phyloP scores from a whole-genome alignment of 1,140 invertebrate species.

The Drosophila pachea region DNA sequence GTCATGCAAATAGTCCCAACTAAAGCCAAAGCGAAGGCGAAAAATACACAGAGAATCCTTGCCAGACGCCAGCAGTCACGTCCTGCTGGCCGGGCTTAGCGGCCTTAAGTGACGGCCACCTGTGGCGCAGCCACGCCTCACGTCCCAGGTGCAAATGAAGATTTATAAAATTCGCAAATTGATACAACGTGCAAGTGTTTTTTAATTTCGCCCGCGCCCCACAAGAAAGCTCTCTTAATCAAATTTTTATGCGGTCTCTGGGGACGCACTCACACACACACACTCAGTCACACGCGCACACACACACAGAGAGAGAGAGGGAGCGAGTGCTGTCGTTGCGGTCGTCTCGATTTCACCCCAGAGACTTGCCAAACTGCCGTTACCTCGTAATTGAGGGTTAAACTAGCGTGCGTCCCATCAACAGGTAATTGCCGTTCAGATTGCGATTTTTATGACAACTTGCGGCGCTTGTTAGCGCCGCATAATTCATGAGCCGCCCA shows the following conservation, averaged over 20 bases:
- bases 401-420: slow-evolving; percentile 63
- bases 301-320: not conserved
- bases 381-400: slow-evolving; percentile 68
- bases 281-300: slow-evolving; percentile 11
- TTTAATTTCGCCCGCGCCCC: slow-evolving; percentile 41
- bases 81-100: slow-evolving; percentile 40
- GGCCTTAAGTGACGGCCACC: slow-evolving; percentile 54
- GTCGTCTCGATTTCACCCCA: slow-evolving; percentile 63
- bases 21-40: slow-evolving; percentile 43
- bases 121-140: slow-evolving; percentile 53
- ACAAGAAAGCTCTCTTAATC: slow-evolving; percentile 48
- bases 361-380: slow-evolving; percentile 22
- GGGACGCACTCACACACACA: slow-evolving; percentile 32
- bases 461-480: slow-evolving; percentile 62
- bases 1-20: slow-evolving; percentile 44
- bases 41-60: slow-evolving; percentile 53
- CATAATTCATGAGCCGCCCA: slow-evolving; percentile 62
- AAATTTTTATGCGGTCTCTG: slow-evolving; percentile 66
- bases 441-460: slow-evolving; percentile 71
- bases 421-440: slow-evolving; percentile 67
- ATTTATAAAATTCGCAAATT: slow-evolving; percentile 76
- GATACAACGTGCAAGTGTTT: slow-evolving; percentile 70
- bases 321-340: slow-evolving; percentile 8
- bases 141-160: slow-evolving; percentile 75
- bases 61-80: slow-evolving; percentile 51